Conservation (phyloP, 1,140 invertebrate species). For the Centruroides sculpturatus region DNA sequence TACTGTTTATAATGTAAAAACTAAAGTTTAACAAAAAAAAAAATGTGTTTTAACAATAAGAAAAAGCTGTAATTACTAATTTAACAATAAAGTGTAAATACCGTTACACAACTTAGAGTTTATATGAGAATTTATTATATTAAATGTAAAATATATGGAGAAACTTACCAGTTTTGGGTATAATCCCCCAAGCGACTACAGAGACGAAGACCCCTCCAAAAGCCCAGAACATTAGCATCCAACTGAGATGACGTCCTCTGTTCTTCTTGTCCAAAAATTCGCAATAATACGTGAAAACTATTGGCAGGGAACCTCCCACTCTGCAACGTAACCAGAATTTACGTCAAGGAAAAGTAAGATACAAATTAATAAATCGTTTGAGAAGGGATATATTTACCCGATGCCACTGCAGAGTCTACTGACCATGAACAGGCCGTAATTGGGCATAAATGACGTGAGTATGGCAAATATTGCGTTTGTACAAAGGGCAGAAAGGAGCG, state of each 20-base stretch:
- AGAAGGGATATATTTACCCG: constrained; percentile 27
- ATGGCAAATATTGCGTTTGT: constrained; percentile 33
- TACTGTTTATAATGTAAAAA: not conserved
- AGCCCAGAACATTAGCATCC: constrained; percentile 87
- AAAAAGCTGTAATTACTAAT: not conserved
- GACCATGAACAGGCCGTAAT: constrained; percentile 31
- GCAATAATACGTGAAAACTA: constrained; percentile 89
- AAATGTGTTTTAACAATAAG: too few species aligned
- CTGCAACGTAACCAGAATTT: constrained; percentile 36
- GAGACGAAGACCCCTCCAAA: constrained; percentile 78
- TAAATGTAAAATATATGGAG: not conserved
- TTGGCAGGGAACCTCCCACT: constrained; percentile 80
- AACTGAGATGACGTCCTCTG: constrained; percentile 75
- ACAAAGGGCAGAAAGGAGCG: constrained; percentile 30
- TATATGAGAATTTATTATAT: not conserved
- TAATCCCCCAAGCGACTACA: constrained; percentile 41
- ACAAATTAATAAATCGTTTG: too few species aligned
- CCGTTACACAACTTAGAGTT: not conserved
- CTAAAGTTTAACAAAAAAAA: not conserved
- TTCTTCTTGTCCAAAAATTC: constrained; percentile 83
- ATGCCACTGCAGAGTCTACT: constrained; percentile 35
- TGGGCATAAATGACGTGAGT: constrained; percentile 30
- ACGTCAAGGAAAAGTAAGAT: not conserved
- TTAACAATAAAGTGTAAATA: not conserved
- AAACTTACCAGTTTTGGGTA: constrained; percentile 39